Evolutionary conservation across 2,888 invertebrate genomes (phyloP).

Genomic region (Drosophila diplacantha): DNA sequence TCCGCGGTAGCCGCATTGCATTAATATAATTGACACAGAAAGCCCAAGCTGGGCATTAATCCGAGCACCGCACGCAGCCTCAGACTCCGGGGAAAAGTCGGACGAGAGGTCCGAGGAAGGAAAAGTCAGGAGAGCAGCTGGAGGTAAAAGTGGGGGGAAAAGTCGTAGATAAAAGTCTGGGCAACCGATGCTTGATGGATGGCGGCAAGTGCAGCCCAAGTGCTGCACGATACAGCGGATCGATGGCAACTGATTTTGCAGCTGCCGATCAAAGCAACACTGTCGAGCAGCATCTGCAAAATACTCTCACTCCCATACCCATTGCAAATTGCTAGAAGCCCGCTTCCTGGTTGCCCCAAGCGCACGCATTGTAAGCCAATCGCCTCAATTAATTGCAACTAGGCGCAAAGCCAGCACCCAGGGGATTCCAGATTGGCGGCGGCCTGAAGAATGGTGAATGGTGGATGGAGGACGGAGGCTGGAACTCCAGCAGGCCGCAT

Average conservation of each 20-base stretch:
- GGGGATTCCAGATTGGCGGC: constrained; percentile 27
- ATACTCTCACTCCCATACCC: constrained; percentile 11
- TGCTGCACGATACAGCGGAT: constrained; percentile 21
- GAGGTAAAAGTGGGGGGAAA: background rate
- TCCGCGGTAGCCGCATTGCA: constrained; percentile 67
- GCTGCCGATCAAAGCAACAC: constrained; percentile 62
- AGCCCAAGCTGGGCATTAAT: constrained; percentile 58
- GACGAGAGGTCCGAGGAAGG: background rate
- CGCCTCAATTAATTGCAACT: constrained; percentile 64
- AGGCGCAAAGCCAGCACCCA: constrained; percentile 49
- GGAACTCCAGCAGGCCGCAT: constrained; percentile 36
- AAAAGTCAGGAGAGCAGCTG: constrained; percentile 1
- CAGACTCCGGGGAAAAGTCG: constrained; percentile 14
- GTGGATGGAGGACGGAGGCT: background rate
- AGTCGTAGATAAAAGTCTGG: background rate
- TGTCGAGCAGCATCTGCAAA: constrained; percentile 22
- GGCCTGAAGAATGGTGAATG: constrained; percentile 4
- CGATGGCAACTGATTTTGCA: constrained; percentile 67
- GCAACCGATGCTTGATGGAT: constrained; percentile 37
- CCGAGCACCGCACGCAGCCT: constrained; percentile 55
- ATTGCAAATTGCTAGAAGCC: constrained; percentile 57
- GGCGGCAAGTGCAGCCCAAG: constrained; percentile 43
- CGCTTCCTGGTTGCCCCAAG: constrained; percentile 61
- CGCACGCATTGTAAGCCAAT: constrained; percentile 60
- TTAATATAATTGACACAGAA: constrained; percentile 74